phyloP scores from a whole-genome alignment of 2,113 vertebrate genomes.

The Centropus unirufus region DNA sequence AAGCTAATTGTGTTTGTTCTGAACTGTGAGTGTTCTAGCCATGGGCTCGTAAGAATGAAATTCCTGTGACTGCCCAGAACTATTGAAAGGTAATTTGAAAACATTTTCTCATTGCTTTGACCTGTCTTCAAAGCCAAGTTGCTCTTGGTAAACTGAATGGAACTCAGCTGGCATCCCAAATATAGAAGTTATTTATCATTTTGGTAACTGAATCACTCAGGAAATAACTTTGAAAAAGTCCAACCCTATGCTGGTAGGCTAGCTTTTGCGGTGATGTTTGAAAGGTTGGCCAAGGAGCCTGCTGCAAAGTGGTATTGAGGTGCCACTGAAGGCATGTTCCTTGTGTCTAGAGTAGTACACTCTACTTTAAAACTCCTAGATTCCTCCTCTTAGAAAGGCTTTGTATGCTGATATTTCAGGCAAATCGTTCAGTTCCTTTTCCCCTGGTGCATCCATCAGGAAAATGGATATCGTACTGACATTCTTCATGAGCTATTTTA shows the following conservation, averaged over 20 bases:
- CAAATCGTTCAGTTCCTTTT: not conserved
- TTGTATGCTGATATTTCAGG: not conserved
- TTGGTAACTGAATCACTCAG: not conserved
- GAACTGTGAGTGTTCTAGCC: not conserved
- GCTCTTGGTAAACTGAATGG: not conserved
- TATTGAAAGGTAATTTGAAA: not conserved
- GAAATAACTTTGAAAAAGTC: not conserved
- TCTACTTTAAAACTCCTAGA: not conserved
- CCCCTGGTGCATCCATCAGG: not conserved
- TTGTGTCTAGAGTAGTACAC: not conserved
- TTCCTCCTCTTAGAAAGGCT: not conserved
- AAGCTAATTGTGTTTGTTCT: not conserved
- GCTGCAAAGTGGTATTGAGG: not conserved
- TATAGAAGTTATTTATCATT: not conserved
- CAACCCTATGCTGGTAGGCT: not conserved
- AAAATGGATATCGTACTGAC: constrained; percentile 15
- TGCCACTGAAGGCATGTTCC: not conserved
- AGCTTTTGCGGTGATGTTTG: not conserved
- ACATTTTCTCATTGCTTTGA: not conserved
- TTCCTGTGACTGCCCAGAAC: not conserved
- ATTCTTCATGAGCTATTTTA: constrained; percentile 30
- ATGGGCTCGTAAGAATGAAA: not conserved
- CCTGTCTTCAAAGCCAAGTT: not conserved
- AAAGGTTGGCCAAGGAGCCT: not conserved
- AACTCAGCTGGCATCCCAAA: not conserved